Evolutionary conservation across 1,140 invertebrate species (phyloP), one percentile per base, ranked within the genome.

Genomic region (Achroia grisella): DNA sequence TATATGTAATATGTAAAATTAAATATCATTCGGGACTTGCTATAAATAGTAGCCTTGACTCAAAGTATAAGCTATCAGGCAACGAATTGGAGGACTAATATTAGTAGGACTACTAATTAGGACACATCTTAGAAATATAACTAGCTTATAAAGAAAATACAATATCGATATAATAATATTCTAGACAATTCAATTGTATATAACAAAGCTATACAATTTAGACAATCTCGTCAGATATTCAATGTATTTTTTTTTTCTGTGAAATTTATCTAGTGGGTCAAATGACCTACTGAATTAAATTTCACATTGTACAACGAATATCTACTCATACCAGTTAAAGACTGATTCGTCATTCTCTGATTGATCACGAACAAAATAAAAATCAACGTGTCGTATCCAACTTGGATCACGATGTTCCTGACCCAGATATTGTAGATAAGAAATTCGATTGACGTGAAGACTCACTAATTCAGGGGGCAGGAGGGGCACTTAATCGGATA

Each of bases 361-460:
- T 51, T 72, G 68, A 79, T 80, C 69, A 71, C 67, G 71, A 76
- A 71, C 62, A 40, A 69, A 64, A 71, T 64, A 66, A 65, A 65
- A 63, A 62, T 63, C 60, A 71, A 65, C 56, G 54, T 69, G 63
- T 63, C 65, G 54, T 56, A 60, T 41, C 49, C 65, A 75, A 71
- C 73, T 67, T 27, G 28, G 65, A 72, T 75, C 74, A 78, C 72
- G 75, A 75, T 63, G 59, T 52, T 60, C 52, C 63, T 78, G 63
- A 79, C 79, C 77, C 53, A 62, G 77, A 83, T 83, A 68, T 71
- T 61, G 39, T 14, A 66, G 76, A 81, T 81, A 76, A 64, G 36
- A 43, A 49, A 78, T 79, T 68, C 37, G 73, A 80, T 63, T 71
- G 77, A 78, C 71, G 62, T 67, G 67, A 71, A 77, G 70, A 74